Evolutionary conservation across 1,140 invertebrate species (phyloP).

Genomic region (Brachionus asplanchnoidis): DNA sequence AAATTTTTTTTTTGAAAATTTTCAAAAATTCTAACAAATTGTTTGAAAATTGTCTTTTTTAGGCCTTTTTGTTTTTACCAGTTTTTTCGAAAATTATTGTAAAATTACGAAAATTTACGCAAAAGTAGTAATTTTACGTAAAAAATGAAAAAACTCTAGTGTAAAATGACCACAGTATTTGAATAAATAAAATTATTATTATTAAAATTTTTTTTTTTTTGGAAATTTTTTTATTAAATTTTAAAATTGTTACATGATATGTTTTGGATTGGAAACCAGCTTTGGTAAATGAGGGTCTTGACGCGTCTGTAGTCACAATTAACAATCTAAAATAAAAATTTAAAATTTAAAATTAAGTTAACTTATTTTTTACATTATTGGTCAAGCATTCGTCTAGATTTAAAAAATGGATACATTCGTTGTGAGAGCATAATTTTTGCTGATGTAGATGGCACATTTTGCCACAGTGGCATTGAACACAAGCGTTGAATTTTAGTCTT

Average conservation of each 20-base stretch:
- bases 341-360: conserved; percentile 15
- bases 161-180: too few species aligned
- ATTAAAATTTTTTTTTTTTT: too few species aligned
- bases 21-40: too few species aligned
- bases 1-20: too few species aligned
- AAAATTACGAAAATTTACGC: too few species aligned
- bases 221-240: background rate
- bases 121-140: too few species aligned
- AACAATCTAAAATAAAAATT: conserved; percentile 50
- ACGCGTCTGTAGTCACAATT: conserved; percentile 56
- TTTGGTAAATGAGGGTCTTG: conserved; percentile 53
- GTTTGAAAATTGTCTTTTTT: too few species aligned
- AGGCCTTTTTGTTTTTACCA: too few species aligned
- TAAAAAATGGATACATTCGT: conserved; percentile 57
- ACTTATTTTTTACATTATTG: conserved; percentile 51
- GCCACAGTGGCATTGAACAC: conserved; percentile 55
- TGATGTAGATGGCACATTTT: conserved; percentile 52
- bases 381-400: conserved; percentile 58
- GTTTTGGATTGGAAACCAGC: conserved; percentile 54
- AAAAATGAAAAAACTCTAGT: too few species aligned
- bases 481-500: conserved; percentile 52
- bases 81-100: too few species aligned
- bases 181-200: too few species aligned
- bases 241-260: conserved; percentile 32
- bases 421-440: conserved; percentile 47